Conservation (phyloP, 2,797 vertebrate species). For the Tapirus indicus region DNA sequence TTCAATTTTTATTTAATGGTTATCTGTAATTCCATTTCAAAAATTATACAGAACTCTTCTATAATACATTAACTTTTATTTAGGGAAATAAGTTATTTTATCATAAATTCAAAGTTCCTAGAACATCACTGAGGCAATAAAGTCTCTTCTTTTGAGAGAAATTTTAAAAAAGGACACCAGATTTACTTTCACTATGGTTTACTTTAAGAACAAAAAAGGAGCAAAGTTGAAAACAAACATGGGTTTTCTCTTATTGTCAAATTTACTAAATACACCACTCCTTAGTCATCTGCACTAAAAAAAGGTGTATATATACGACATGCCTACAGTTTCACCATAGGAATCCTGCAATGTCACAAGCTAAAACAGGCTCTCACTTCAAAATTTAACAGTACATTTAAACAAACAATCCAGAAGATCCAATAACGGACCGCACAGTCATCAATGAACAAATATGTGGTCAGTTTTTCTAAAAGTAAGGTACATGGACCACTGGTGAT, state of each 20-base stretch:
- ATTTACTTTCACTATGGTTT: not conserved
- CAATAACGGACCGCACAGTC: not conserved
- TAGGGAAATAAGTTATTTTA: not conserved
- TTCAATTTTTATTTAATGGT: not conserved
- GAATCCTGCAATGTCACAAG: not conserved
- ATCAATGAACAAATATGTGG: not conserved
- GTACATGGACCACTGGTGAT: not conserved
- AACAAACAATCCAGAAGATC: not conserved
- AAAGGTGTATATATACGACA: not conserved
- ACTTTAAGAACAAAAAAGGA: not conserved
- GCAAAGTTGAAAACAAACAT: not conserved
- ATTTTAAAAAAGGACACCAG: not conserved
- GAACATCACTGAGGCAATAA: not conserved
- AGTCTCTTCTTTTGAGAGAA: not conserved
- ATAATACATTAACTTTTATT: not conserved
- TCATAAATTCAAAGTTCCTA: not conserved
- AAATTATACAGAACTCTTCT: not conserved
- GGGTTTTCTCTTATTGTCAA: not conserved
- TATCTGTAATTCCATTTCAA: not conserved
- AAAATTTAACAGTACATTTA: conserved; percentile 5
- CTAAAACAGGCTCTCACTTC: not conserved
- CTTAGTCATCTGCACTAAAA: not conserved
- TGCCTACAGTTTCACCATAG: not conserved
- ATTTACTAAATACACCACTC: not conserved
- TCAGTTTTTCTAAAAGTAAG: not conserved